Conservation (phyloP, 2,113 vertebrate genomes). For the Malurus elegans region DNA sequence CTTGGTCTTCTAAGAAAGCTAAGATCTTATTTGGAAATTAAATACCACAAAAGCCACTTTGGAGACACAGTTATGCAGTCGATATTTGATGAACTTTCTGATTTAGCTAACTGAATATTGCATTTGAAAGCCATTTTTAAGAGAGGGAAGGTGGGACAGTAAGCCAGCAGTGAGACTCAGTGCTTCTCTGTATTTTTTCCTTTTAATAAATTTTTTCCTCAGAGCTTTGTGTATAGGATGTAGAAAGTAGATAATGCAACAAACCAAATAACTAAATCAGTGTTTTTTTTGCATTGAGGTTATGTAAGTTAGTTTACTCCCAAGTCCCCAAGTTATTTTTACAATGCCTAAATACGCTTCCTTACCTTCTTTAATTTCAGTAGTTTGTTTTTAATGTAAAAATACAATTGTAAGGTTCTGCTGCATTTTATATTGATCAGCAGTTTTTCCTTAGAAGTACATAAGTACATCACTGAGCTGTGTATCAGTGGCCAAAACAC, state of each 20-base stretch:
- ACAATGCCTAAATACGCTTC: background rate
- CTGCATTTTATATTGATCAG: background rate
- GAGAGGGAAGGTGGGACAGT: background rate
- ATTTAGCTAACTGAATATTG: background rate
- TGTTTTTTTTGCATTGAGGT: background rate
- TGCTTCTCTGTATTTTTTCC: background rate
- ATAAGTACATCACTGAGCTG: background rate
- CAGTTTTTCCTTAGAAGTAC: background rate
- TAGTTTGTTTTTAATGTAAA: background rate
- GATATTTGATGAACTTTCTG: background rate
- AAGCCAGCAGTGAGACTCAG: background rate
- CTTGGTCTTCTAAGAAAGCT: background rate
- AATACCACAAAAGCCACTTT: background rate
- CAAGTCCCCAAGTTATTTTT: background rate
- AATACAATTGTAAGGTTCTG: background rate
- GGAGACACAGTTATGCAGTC: background rate
- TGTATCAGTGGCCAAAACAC: background rate
- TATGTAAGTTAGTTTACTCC: background rate
- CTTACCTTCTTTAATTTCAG: background rate
- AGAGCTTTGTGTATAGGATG: background rate
- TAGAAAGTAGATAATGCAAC: rapidly evolving
- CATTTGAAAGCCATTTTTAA: background rate
- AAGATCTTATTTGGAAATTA: background rate
- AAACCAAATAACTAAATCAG: background rate
- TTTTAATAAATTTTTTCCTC: background rate